Evolutionary conservation across 2,888 invertebrate genomes (phyloP), one percentile per base, ranked within the genome.

Genomic region (Arrhopalites spinosus): DNA sequence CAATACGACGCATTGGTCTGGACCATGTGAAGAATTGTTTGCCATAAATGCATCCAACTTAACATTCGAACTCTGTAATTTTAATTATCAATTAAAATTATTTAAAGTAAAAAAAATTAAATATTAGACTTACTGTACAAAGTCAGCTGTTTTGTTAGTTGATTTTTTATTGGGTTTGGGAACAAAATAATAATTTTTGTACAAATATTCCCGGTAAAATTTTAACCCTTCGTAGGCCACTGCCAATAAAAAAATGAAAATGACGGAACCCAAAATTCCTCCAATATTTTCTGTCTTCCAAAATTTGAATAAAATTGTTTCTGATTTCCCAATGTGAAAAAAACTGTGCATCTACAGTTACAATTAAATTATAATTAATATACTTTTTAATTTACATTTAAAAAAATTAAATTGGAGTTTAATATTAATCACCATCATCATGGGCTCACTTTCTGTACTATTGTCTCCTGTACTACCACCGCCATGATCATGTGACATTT

Each of bases 221-320:
- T 98, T 98, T 1, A 99, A 89, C 0, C 96, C 97, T 88, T 99
- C 98, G 86, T 98, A 98, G 30, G 96, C 87, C 71, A 95, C 90
- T 8, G 96, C 96, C 90, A 98, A 90, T 79, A 96, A 88, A 85
- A 97, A 94, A 83, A 98, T 94, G 64, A 92, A 93, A 80, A 96
- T 87, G 89, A 96, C 95, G 3, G 98, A 96, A 61, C 93, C 93
- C 76, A 97, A 86, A 83, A 98, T 89, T 76, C 93, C 93, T 63
- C 91, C 90, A 74, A 90, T 85, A 23, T 91, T 90, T 47, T 89
- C 88, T 73, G 93, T 91, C 83, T 89, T 89, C 95, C 95, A 95
- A 86, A 90, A 90, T 74, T 92, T 89, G 85, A 95, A 95, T 5
- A 95, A 88, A 75, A 95, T 91, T 2, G 89, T 90, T 86, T 92